Conservation (phyloP, 2,113 vertebrate genomes). For the Chlorodrepanis virens region DNA sequence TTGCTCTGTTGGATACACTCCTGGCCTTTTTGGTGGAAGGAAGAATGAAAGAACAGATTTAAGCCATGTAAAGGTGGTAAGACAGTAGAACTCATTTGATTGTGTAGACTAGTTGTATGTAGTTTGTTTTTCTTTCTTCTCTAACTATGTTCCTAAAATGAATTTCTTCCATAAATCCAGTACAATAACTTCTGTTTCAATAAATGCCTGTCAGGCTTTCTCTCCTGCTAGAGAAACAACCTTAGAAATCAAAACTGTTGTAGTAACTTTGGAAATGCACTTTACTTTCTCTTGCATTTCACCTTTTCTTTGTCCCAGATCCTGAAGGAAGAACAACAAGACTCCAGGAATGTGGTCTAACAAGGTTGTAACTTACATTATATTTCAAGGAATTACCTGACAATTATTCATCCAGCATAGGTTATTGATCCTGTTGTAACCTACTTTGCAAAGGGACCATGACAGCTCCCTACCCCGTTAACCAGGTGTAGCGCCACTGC, state of each 20-base stretch:
- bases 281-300: constrained; percentile 41
- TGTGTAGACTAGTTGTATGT: neutral
- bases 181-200: constrained; percentile 68
- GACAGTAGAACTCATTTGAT: neutral
- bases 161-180: constrained; percentile 62
- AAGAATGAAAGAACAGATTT: neutral
- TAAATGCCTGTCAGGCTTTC: constrained; percentile 64
- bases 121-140: neutral
- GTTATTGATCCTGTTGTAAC: neutral
- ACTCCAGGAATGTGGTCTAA: neutral
- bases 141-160: constrained; percentile 60
- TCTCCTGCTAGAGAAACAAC: constrained; percentile 58
- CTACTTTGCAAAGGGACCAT: neutral
- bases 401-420: neutral
- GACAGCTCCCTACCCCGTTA: neutral
- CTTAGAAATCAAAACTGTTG: constrained; percentile 17
- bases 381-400: constrained; percentile 5
- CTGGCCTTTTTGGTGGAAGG: neutral
- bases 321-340: neutral
- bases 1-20: neutral
- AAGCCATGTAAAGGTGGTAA: neutral
- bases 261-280: constrained; percentile 47
- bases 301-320: neutral
- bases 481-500: neutral
- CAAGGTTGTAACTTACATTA: constrained; percentile 25